phyloP scores from a whole-genome alignment of 2,113 vertebrate species.

The Myanophis thanlyinensis region DNA sequence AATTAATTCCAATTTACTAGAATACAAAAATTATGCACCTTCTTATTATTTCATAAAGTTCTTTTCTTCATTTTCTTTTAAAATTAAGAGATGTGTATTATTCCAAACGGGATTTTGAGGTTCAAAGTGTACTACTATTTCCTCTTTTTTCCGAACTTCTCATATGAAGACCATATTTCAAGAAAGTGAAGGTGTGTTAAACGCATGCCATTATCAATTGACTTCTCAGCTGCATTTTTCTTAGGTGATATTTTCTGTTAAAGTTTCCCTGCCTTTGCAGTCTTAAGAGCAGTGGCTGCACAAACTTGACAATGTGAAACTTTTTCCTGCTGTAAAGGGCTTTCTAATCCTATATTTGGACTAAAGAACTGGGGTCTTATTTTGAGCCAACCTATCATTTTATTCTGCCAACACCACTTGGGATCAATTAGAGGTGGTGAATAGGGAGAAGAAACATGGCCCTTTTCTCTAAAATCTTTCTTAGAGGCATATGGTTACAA shows the following conservation, averaged over 20 bases:
- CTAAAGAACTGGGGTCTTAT: not conserved
- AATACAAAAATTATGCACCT: not conserved
- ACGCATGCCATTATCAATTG: not conserved
- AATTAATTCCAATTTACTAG: not conserved
- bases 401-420: not conserved
- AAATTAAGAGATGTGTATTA: not conserved
- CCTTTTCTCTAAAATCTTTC: not conserved
- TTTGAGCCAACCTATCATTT: not conserved
- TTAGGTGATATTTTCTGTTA: not conserved
- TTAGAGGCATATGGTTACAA: not conserved
- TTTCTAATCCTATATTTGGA: not conserved
- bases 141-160: not conserved
- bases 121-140: not conserved
- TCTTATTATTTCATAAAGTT: not conserved
- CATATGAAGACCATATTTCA: not conserved
- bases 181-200: not conserved
- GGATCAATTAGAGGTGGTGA: not conserved
- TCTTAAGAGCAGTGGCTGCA: not conserved
- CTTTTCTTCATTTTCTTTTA: not conserved
- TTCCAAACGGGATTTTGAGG: not conserved
- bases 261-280: not conserved
- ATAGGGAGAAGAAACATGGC: not conserved
- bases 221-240: not conserved
- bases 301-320: not conserved
- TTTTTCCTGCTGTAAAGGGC: not conserved